Base-by-base conservation (phyloP, 2,888 invertebrate species). In the Papilio demoleus region DNA sequence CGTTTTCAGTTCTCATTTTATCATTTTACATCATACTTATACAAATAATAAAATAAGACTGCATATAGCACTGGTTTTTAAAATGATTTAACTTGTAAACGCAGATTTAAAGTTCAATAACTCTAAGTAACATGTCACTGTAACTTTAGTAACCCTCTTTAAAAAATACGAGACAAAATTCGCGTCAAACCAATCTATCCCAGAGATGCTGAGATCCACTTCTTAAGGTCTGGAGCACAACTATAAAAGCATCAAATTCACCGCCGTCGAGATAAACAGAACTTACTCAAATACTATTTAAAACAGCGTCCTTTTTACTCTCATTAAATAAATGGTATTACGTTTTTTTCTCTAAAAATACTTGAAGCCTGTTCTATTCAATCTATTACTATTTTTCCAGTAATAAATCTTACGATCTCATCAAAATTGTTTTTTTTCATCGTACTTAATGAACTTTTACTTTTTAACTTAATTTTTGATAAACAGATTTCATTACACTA, bases 201-300 rank as follows among this genome's bases (percentile, higher is more conserved):
- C 14, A 27, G 36, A n/a, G 40, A 27, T 36, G 27, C 38, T n/a
- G 50, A 27, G 66, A 24, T 4, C 40, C 65, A 34, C 67, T 67
- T 27, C 60, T 67, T 40, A 61, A 67, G 60, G 67, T 67, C 67
- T 67, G 27, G 40, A 38, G 67, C 60, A 50, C 67, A 67, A 61
- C 50, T 61, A 67, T 67, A 67, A 67, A 61, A 24, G 67, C 38
- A 47, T 17, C 14, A 40, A 67, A 31, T 60, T 60, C 17, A 40
- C 38, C 38, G 47, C 38, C 47, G 17, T 11, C 45, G 27, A 36
- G 38, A 47, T 6, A 31, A 22, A 4, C 14, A 58, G 42, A 58
- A 42, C 56, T 56, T 40, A 56, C 53, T 59, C 11, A 42, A 65
- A 65, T 65, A 45, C 53, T 64, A 47, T n/a, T n/a, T n/a, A n/a